Evolutionary conservation across 1,140 invertebrate species (phyloP).

Genomic region (Triops longicaudatus): DNA sequence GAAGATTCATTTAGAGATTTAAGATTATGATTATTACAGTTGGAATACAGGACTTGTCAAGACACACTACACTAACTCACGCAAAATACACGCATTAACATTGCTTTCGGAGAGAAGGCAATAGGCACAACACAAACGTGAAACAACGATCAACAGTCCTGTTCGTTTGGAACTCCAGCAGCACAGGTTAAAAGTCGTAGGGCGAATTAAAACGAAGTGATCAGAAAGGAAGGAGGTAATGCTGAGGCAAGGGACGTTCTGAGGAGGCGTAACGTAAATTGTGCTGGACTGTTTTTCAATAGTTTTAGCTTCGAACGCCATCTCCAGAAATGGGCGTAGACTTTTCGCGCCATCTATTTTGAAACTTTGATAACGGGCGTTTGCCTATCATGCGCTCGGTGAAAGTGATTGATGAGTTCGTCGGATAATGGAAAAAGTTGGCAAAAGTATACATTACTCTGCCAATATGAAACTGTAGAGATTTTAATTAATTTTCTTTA

Average conservation of each 20-base stretch:
- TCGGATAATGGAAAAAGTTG: background rate
- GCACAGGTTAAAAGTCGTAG: slow-evolving; percentile 44
- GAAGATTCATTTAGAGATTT: background rate
- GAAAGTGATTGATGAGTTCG: background rate
- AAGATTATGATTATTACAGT: no score
- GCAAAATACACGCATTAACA: no score
- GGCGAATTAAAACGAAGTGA: slow-evolving; percentile 54
- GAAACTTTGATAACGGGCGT: background rate
- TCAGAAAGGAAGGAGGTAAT: background rate
- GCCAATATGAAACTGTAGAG: no score
- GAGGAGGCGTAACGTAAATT: background rate
- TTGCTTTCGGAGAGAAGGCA: no score
- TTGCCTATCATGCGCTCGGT: background rate
- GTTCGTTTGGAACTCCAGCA: background rate
- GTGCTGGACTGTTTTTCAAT: background rate
- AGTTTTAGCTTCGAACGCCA: no score
- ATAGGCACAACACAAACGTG: background rate
- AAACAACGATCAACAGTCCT: background rate
- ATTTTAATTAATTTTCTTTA: slow-evolving; percentile 41
- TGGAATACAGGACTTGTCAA: no score
- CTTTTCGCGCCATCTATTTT: background rate
- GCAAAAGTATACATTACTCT: background rate
- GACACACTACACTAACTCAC: no score
- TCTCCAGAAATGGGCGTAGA: no score
- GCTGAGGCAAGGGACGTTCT: background rate